Percentiles rank a stretch among this genome's conserved stretches.
phyloP scores from a whole-genome alignment of 2,113 vertebrate species.

The Pluvianellus socialis region DNA sequence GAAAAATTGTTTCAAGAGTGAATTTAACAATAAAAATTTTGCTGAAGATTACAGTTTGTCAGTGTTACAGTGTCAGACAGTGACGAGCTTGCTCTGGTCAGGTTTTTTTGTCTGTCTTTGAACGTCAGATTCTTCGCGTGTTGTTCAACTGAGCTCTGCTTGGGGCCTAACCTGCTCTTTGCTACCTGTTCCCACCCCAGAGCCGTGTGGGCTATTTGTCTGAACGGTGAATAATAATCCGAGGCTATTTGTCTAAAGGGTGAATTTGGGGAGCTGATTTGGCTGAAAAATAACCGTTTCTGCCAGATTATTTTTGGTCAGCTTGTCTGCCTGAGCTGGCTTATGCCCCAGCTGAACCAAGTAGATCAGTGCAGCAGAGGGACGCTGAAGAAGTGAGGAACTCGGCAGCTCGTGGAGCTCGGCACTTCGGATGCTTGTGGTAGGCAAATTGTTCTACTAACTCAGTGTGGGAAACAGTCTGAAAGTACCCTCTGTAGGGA shows the following conservation, averaged over 20 bases:
- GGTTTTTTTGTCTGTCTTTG: not conserved
- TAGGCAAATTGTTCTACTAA: fast-evolving
- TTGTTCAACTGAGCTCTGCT: not conserved
- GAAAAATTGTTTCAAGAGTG: not conserved
- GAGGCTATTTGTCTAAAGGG: not conserved
- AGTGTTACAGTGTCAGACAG: too few relatives aligned
- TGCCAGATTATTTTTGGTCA: not conserved
- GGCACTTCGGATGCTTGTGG: not conserved
- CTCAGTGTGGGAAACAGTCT: not conserved
- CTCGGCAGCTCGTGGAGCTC: not conserved
- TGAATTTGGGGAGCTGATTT: not conserved
- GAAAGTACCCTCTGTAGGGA: not conserved
- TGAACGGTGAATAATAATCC: not conserved
- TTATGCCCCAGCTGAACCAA: not conserved
- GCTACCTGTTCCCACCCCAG: not conserved
- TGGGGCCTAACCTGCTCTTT: not conserved
- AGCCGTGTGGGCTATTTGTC: not conserved
- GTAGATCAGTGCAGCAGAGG: not conserved
- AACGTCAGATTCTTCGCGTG: not conserved
- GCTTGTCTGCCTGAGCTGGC: not conserved
- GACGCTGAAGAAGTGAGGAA: fast-evolving
- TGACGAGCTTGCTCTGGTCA: not conserved
- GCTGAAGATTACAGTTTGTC: not conserved
- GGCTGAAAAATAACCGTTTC: not conserved
- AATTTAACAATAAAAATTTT: not conserved